phyloP scores from a whole-genome alignment of 2,113 vertebrate genomes.

The Genyomyrus donnyi region DNA sequence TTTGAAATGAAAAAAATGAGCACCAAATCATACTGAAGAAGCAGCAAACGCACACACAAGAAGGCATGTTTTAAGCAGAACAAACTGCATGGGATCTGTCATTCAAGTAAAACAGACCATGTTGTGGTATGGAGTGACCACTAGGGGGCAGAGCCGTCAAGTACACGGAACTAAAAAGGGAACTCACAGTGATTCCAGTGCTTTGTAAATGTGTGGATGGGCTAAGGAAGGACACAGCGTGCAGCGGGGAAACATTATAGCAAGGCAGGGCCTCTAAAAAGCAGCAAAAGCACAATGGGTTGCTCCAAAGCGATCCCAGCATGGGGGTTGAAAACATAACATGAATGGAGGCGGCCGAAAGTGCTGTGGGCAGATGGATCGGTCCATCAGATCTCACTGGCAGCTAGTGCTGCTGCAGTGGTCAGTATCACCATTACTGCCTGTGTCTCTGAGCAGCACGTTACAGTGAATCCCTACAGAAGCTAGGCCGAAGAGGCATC shows the following conservation, averaged over 20 bases:
- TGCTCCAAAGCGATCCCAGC: background rate
- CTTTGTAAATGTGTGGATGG: conserved; percentile 19
- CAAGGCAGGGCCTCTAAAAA: background rate
- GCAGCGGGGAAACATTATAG: background rate
- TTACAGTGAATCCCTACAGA: background rate
- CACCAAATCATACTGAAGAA: background rate
- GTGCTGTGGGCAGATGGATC: background rate
- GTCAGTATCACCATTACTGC: background rate
- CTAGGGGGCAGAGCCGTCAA: background rate
- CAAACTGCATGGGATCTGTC: background rate
- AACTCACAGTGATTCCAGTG: conserved; percentile 43
- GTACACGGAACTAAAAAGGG: conserved; percentile 16
- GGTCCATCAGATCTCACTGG: background rate
- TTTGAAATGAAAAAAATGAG: background rate
- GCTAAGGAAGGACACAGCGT: background rate
- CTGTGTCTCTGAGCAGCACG: background rate
- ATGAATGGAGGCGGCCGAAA: background rate
- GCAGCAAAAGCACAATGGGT: conserved; percentile 1
- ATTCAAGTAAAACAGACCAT: background rate
- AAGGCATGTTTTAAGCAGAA: background rate
- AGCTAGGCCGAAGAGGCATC: background rate
- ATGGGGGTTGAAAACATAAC: background rate
- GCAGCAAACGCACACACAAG: background rate
- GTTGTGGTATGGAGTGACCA: background rate
- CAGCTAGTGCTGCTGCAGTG: background rate